Percentiles rank a stretch among this genome's conserved stretches.
Conservation (phyloP, 1,140 invertebrate species). For the Achatina immaculata region DNA sequence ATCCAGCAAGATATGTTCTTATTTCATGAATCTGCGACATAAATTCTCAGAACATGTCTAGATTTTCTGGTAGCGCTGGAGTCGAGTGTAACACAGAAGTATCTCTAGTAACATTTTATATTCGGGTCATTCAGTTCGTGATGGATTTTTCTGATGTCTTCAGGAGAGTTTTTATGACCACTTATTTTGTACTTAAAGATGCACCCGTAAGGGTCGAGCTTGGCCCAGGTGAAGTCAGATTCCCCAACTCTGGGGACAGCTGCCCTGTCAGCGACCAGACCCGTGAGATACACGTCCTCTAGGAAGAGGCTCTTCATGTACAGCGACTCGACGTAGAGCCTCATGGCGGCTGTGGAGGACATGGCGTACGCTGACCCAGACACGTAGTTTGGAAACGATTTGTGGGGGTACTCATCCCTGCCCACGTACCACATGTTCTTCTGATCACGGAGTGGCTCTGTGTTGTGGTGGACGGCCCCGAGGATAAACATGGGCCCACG, state of each 20-base stretch:
- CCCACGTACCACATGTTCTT: constrained; percentile 70
- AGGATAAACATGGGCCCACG: constrained; percentile 44
- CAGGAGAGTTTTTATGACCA: constrained; percentile 45
- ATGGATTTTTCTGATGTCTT: constrained; percentile 50
- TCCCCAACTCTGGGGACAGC: constrained; percentile 38
- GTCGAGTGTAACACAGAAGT: no score
- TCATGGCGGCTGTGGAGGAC: constrained; percentile 53
- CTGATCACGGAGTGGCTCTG: constrained; percentile 52
- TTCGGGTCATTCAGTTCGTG: constrained; percentile 40
- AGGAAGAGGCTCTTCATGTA: constrained; percentile 58
- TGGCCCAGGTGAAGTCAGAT: constrained; percentile 38
- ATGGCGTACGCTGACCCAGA: constrained; percentile 69
- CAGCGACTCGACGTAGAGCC: constrained; percentile 60
- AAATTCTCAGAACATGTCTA: no score
- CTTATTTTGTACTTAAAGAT: constrained; percentile 43
- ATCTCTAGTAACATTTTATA: constrained; percentile 13
- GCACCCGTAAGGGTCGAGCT: constrained; percentile 43
- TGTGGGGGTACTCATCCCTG: constrained; percentile 60
- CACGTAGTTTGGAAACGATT: constrained; percentile 63
- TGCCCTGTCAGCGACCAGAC: constrained; percentile 50
- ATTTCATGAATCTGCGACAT: no score
- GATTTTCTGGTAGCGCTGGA: no score
- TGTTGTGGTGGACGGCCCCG: constrained; percentile 43
- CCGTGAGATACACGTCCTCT: constrained; percentile 71
- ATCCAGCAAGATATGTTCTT: no score